Base-by-base conservation (phyloP, 1,140 invertebrate genomes). In the Orius insidiosus region DNA sequence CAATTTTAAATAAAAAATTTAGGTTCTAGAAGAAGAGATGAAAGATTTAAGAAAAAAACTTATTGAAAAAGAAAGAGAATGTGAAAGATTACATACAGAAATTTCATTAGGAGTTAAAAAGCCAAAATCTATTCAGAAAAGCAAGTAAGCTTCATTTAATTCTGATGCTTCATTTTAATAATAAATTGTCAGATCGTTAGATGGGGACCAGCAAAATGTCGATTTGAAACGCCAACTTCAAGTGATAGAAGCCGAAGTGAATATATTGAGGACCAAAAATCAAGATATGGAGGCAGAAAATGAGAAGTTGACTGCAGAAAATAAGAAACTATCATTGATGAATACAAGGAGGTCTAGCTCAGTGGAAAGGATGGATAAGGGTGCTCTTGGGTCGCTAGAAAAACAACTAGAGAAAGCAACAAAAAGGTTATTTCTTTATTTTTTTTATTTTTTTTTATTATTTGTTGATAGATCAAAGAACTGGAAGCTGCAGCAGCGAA, bases 1-100 rank as follows among this genome's bases (percentile, higher is more conserved):
- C 3, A 24, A 30, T 46, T 3, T 45, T 59, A 42, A 3, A 36
- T 4, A 15, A 4, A 9, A 36, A 11, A 36, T 56, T 58, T 50
- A 71, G 58, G 59, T 71, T 5, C 53, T 73, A 4, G 80, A 80
- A 63, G 75, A 74, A 50, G 80, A 85, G 67, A 70, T 79, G 35
- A 68, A 67, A 35, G 73, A 80, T 53, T 59, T 86, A 11, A 67
- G 79, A 50, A 78, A 78, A 56, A 81, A 81, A 59, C 56, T 88
- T 2, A 76, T 82, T 45, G 83, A 87, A 63, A 87, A 85, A 58
- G 83, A 88, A 59, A 67, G 80, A 56, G 78, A 84, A 54, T 75
- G 79, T 56, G 80, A 86, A 64, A 68, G 75, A 46, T 60, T 87
- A 35, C 70, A 80, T 52, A 69, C 76, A 1, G 78, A 85, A 63